A percentile compares a stretch with the other conserved stretches of the same genome.
These are phyloP conservation scores for Rhinogobio ventralis DNA, from an alignment of 2,797 vertebrate species.

Conservation along the genomic window DNA sequence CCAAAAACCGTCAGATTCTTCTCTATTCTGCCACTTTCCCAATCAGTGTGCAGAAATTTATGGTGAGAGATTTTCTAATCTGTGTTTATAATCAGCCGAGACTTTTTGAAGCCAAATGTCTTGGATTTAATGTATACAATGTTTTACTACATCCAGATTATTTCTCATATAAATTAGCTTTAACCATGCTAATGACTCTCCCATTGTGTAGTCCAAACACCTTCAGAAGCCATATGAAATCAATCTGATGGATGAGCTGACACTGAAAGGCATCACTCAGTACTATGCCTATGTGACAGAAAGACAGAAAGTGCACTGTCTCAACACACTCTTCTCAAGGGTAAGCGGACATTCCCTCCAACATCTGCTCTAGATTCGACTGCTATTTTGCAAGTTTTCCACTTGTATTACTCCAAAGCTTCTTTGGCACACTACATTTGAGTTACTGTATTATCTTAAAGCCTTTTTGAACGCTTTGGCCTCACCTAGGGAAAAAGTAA, in stretches of 20 bases:
- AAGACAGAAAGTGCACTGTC: constrained; percentile 85
- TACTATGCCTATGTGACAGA: constrained; percentile 86
- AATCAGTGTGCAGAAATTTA: constrained; percentile 86
- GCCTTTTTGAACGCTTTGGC: background rate
- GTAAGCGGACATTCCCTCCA: constrained; percentile 63
- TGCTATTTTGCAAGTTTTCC: background rate
- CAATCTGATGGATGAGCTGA: constrained; percentile 87
- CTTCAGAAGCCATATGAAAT: constrained; percentile 86
- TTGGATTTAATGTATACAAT: background rate
- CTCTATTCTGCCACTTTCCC: constrained; percentile 87
- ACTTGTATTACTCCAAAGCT: background rate
- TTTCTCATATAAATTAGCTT: background rate
- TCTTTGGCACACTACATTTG: background rate
- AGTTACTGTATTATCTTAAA: background rate
- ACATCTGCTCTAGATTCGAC: background rate
- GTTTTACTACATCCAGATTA: constrained; percentile 1
- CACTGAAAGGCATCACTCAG: constrained; percentile 86
- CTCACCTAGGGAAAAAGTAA: background rate
- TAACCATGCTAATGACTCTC: constrained; percentile 5
- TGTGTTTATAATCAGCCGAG: background rate
- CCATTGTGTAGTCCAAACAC: constrained; percentile 74
- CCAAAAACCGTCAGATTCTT: constrained; percentile 83
- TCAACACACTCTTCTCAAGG: constrained; percentile 84
- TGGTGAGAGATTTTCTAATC: constrained; percentile 73
- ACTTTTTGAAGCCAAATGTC: background rate